phyloP scores from a whole-genome alignment of 2,113 vertebrate species.

The Phrynosoma blainvillii region DNA sequence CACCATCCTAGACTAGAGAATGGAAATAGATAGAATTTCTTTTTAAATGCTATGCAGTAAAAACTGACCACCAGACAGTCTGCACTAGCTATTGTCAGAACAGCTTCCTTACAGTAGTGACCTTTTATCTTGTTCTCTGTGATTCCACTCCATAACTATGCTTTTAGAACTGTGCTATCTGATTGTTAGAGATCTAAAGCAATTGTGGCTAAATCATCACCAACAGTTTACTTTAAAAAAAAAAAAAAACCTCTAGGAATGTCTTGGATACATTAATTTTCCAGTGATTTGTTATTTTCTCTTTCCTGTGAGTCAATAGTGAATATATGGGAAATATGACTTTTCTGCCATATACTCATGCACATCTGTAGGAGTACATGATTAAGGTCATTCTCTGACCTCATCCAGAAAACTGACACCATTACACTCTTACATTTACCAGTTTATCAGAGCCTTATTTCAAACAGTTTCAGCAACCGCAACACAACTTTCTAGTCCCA shows the following conservation, averaged over 20 bases:
- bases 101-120: background rate
- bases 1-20: no score
- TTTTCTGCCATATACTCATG: rapidly evolving
- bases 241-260: background rate
- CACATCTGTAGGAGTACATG: slow-evolving; percentile 51
- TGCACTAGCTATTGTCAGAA: background rate
- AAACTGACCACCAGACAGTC: background rate
- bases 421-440: slow-evolving; percentile 31
- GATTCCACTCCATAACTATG: background rate
- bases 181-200: background rate
- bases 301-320: slow-evolving; percentile 60
- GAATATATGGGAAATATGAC: slow-evolving; percentile 46
- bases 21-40: background rate
- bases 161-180: background rate
- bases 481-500: background rate
- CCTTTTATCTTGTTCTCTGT: background rate
- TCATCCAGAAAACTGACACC: slow-evolving; percentile 30
- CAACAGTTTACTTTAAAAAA: background rate
- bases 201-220: background rate
- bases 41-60: background rate
- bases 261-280: slow-evolving; percentile 40
- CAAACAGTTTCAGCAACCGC: background rate
- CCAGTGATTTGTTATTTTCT: slow-evolving; percentile 7
- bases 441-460: slow-evolving; percentile 9
- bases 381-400: slow-evolving; percentile 29